A percentile compares a stretch with the other conserved stretches of the same genome.
Conservation (phyloP, 2,888 invertebrate species). For the Resseliella maxima region DNA sequence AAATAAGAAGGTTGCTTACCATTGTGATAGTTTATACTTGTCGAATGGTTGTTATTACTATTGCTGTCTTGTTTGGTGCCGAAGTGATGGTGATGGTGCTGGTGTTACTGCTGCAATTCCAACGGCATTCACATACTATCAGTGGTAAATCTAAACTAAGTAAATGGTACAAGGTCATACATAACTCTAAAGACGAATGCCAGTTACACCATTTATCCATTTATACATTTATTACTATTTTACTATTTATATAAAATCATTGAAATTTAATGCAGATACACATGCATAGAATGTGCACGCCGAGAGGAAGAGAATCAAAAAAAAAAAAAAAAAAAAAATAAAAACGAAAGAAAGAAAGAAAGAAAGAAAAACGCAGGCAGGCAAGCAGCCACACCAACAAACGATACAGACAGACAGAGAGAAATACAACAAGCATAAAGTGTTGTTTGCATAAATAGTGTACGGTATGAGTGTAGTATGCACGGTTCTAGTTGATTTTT, state of each 20-base stretch:
- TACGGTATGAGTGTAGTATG: constrained; percentile 33
- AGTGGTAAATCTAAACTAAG: constrained; percentile 49
- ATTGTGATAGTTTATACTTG: constrained; percentile 31
- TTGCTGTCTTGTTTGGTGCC: background rate
- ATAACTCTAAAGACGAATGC: constrained; percentile 50
- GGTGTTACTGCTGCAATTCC: background rate
- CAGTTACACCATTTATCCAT: constrained; percentile 55
- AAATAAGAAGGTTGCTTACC: background rate
- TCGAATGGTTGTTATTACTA: constrained; percentile 18
- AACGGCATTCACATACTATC: constrained; percentile 53
- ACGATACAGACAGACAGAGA: constrained; percentile 51
- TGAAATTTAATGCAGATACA: constrained; percentile 52
- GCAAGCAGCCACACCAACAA: constrained; percentile 1
- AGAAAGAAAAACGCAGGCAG: background rate
- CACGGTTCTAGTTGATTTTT: constrained; percentile 48
- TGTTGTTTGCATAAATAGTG: constrained; percentile 53
- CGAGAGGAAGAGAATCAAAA: constrained; percentile 45
- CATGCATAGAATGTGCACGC: constrained; percentile 50
- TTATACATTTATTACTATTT: constrained; percentile 55
- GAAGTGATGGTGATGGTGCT: background rate
- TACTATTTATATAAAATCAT: constrained; percentile 55
- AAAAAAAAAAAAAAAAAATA: background rate
- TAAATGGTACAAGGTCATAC: constrained; percentile 55
- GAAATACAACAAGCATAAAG: constrained; percentile 48
- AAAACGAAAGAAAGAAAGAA: background rate